These are phyloP conservation scores for Arremon aurantiirostris DNA, from an alignment of 2,797 vertebrate genomes.

Conservation along the genomic window DNA sequence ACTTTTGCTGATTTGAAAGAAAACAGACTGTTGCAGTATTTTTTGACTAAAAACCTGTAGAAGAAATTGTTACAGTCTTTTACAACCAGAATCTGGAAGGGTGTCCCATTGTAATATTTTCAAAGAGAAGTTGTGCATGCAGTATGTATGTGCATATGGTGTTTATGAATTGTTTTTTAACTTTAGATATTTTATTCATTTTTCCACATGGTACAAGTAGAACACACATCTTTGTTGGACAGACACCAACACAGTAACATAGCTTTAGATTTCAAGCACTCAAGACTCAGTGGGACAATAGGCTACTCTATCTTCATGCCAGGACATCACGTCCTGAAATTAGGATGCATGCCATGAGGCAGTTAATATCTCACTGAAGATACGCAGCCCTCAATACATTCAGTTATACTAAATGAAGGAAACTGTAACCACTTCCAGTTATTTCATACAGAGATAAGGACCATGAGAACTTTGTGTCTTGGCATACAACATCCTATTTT, in stretches of 20 bases:
- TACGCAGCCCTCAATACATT: not conserved
- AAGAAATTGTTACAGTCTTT: slow-evolving; percentile 49
- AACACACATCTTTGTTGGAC: slow-evolving; percentile 73
- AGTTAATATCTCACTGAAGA: slow-evolving; percentile 34
- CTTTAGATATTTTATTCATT: slow-evolving; percentile 75
- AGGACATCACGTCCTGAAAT: slow-evolving; percentile 42
- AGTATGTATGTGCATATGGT: slow-evolving; percentile 74
- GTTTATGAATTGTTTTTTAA: slow-evolving; percentile 77
- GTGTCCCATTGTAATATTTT: slow-evolving; percentile 69
- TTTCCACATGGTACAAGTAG: slow-evolving; percentile 74
- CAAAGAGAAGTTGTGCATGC: slow-evolving; percentile 66
- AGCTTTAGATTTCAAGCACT: slow-evolving; percentile 61
- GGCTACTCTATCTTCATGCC: slow-evolving; percentile 34
- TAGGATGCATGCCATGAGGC: slow-evolving; percentile 37
- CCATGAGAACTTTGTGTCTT: slow-evolving; percentile 48
- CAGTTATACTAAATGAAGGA: not conserved
- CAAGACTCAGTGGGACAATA: slow-evolving; percentile 48
- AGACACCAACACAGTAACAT: slow-evolving; percentile 67
- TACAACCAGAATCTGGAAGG: slow-evolving; percentile 65
- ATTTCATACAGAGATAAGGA: slow-evolving; percentile 39
- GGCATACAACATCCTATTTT: slow-evolving; percentile 50
- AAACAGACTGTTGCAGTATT: slow-evolving; percentile 56
- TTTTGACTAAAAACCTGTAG: slow-evolving; percentile 49
- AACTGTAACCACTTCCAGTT: slow-evolving; percentile 44
- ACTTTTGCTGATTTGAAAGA: slow-evolving; percentile 19